Evolutionary conservation across 37 sponge, comb jelly and placozoan genomes (phyloP).

Genomic region (Corticium candelabrum): DNA sequence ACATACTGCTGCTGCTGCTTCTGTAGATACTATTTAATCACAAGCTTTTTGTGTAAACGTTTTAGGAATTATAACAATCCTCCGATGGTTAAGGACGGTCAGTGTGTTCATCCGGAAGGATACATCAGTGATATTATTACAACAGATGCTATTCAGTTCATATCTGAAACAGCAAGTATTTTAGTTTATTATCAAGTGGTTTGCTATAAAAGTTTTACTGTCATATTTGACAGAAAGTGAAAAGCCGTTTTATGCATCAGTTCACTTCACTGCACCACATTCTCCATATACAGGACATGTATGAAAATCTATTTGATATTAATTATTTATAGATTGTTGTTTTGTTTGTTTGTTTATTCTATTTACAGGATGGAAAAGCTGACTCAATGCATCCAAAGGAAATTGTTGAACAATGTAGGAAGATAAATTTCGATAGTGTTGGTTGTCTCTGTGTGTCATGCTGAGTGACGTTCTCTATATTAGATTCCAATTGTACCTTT

Average conservation of each 20-base stretch:
- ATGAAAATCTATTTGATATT: too few species aligned
- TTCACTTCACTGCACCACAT: slow-evolving; percentile 63
- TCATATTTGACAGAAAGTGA: too few species aligned
- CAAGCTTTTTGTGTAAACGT: too few species aligned
- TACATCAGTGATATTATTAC: slow-evolving; percentile 64
- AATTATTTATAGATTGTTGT: too few species aligned
- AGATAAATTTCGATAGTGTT: too few species aligned
- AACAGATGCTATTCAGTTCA: slow-evolving; percentile 40
- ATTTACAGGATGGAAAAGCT: slow-evolving; percentile 44
- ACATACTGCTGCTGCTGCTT: too few species aligned
- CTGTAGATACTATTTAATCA: too few species aligned
- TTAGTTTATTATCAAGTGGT: too few species aligned
- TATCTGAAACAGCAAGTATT: not conserved
- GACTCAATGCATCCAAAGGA: slow-evolving; percentile 48
- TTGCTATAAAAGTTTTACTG: too few species aligned
- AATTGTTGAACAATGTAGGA: slow-evolving; percentile 32
- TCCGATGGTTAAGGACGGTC: slow-evolving; percentile 39
- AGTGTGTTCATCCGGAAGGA: slow-evolving; percentile 38
- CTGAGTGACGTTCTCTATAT: not conserved
- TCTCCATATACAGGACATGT: slow-evolving; percentile 34
- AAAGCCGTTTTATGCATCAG: slow-evolving; percentile 48
- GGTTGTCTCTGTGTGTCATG: not conserved
- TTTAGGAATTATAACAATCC: slow-evolving; percentile 48
- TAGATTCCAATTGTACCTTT: slow-evolving; percentile 35
- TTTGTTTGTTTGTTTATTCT: too few species aligned